phyloP scores from a whole-genome alignment of 2,888 invertebrate species.

The Catocala sponsa region DNA sequence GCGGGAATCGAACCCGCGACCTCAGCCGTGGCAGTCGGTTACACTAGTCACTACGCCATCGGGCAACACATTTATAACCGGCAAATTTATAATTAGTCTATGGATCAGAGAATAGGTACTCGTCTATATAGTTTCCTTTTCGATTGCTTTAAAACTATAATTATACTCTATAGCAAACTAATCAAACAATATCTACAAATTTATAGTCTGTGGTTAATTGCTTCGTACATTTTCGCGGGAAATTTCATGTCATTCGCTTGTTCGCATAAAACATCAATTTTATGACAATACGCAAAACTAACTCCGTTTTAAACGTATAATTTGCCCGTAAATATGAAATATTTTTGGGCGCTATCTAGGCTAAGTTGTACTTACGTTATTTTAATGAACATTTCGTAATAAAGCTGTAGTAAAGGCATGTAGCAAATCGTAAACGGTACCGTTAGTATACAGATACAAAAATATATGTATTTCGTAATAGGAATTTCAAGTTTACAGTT shows the following conservation, averaged over 20 bases:
- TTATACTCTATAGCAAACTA: neutral
- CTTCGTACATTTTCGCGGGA: neutral
- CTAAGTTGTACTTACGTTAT: slow-evolving; percentile 13
- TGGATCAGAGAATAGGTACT: no score
- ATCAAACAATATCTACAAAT: neutral
- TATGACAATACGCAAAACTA: neutral
- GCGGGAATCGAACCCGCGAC: no score
- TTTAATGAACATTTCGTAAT: slow-evolving; percentile 22
- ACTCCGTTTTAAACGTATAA: slow-evolving; percentile 1
- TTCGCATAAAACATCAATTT: slow-evolving; percentile 3
- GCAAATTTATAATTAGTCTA: no score
- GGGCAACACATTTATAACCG: no score
- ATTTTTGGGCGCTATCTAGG: slow-evolving; percentile 4
- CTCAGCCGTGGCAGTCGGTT: no score
- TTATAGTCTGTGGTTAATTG: neutral
- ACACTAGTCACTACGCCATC: no score
- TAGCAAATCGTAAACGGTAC: slow-evolving; percentile 24
- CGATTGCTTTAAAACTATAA: no score
- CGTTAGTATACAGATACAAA: slow-evolving; percentile 17
- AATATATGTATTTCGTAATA: slow-evolving; percentile 14
- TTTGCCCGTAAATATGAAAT: slow-evolving; percentile 2
- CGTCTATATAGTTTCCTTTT: no score
- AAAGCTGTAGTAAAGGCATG: slow-evolving; percentile 18
- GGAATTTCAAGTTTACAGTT: slow-evolving; percentile 16
- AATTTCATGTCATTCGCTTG: neutral